phyloP scores from a whole-genome alignment of 2,113 vertebrate species.

The Dicerorhinus sumatrensis region DNA sequence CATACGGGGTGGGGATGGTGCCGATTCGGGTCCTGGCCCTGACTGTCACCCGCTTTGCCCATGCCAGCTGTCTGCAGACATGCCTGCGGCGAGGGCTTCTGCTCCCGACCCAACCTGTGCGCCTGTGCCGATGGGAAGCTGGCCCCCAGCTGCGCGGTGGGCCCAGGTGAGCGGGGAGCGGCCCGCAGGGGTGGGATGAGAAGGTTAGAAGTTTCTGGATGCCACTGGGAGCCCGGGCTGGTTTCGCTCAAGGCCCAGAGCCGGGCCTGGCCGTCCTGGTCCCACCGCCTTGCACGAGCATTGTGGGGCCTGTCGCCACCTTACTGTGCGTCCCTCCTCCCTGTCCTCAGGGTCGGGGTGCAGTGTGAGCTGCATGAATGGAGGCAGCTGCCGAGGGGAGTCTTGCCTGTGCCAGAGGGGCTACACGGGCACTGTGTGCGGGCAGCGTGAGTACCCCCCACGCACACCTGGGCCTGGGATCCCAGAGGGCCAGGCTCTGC shows the following conservation, averaged over 20 bases:
- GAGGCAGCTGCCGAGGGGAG: conserved; percentile 92
- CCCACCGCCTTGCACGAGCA: fast-evolving
- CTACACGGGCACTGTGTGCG: conserved; percentile 93
- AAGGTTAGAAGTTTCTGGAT: not conserved
- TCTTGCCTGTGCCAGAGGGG: conserved; percentile 93
- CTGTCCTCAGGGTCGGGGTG: conserved; percentile 90
- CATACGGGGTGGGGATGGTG: fast-evolving
- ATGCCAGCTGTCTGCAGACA: conserved; percentile 88
- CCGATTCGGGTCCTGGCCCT: not conserved
- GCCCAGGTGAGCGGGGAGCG: not conserved
- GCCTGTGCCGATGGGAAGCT: conserved; percentile 88
- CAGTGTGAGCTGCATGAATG: conserved; percentile 94
- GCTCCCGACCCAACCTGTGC: conserved; percentile 91
- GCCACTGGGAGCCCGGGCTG: not conserved
- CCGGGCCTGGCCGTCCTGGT: fast-evolving
- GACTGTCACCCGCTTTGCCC: not conserved
- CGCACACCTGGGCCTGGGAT: fast-evolving
- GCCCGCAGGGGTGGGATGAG: not conserved
- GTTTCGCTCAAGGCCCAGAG: not conserved
- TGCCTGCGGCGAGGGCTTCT: conserved; percentile 90
- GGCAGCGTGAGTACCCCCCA: conserved; percentile 92
- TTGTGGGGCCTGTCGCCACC: no score
- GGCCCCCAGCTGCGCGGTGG: conserved; percentile 84
- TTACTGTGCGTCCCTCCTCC: not conserved
- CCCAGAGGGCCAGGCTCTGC: not conserved